Evolutionary conservation across 2,797 vertebrate genomes (phyloP).

Genomic region (Petrocephalus sullivani): DNA sequence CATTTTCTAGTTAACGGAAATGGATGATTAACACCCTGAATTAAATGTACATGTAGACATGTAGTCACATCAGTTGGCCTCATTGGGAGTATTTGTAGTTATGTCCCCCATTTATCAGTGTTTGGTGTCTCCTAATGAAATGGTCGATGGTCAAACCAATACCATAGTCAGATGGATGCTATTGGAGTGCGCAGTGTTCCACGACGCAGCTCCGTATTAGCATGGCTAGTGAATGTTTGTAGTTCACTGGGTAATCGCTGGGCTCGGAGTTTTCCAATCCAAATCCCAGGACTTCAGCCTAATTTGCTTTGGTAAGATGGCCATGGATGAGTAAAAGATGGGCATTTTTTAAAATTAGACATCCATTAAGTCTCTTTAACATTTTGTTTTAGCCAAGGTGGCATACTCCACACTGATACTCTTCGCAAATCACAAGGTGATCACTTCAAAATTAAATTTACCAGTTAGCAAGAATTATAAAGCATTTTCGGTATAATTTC

Average conservation of each 20-base stretch:
- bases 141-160: neutral
- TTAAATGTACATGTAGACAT: slow-evolving; percentile 20
- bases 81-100: neutral
- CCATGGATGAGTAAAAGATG: neutral
- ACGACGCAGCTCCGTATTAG: neutral
- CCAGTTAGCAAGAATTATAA: neutral
- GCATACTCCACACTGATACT: neutral
- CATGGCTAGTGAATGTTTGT: neutral
- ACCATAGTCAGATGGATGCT: neutral
- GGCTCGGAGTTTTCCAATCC: neutral
- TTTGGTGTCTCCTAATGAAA: neutral
- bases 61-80: neutral
- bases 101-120: neutral
- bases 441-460: neutral
- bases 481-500: neutral
- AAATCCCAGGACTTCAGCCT: neutral
- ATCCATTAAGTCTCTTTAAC: neutral
- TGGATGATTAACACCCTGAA: slow-evolving; percentile 17
- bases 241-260: neutral
- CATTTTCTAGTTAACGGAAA: slow-evolving; percentile 22
- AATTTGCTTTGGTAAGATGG: neutral
- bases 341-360: neutral
- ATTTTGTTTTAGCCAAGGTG: neutral
- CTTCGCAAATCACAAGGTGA: neutral
- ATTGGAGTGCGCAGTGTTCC: neutral